Evolutionary conservation across 1,140 invertebrate species (phyloP).

Genomic region (Chironomus tepperi): DNA sequence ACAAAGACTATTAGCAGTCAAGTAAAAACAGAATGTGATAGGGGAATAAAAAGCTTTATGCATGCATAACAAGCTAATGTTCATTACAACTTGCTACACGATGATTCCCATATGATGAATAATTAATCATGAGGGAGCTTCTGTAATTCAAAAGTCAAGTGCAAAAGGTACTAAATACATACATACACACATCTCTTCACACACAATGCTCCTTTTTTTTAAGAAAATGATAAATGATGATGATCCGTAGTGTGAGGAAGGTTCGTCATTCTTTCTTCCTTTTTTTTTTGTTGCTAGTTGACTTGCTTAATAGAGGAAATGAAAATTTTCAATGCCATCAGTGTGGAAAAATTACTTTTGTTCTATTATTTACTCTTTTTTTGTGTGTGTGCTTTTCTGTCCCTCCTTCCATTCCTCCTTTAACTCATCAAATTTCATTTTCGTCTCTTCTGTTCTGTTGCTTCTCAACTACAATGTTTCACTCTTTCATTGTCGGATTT

Average conservation of each 20-base stretch:
- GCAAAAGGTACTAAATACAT: neutral
- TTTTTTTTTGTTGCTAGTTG: no score
- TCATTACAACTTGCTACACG: neutral
- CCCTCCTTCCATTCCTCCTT: no score
- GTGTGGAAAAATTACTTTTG: conserved; percentile 8
- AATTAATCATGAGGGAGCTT: conserved; percentile 2
- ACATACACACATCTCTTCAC: neutral
- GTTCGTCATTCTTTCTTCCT: neutral
- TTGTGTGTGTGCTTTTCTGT: no score
- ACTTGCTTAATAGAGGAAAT: neutral
- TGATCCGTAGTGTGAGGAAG: neutral
- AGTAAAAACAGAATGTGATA: no score
- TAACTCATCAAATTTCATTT: no score
- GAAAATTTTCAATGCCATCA: neutral
- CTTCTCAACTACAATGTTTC: no score
- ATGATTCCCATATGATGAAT: neutral
- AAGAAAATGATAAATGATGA: conserved; percentile 14
- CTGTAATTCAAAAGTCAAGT: conserved; percentile 8
- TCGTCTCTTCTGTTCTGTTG: no score
- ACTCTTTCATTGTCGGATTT: no score
- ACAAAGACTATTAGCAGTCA: no score
- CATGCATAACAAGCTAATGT: neutral
- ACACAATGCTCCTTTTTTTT: neutral
- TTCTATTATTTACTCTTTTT: neutral
- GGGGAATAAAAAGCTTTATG: neutral